Evolutionary conservation across 2,113 vertebrate genomes (phyloP).

Genomic region (Nanorana parkeri): DNA sequence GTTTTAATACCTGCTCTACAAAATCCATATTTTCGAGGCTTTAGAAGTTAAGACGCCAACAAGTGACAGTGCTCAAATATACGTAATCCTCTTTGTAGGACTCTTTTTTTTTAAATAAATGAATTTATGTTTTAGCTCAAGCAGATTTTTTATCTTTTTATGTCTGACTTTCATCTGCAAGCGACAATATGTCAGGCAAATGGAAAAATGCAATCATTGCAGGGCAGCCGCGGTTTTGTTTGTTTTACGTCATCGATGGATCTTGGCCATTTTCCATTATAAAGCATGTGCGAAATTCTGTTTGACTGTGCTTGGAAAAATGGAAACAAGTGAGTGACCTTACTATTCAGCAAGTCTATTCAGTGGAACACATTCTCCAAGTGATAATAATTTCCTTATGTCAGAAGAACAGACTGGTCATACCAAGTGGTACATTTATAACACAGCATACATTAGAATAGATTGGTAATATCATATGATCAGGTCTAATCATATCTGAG

Average conservation of each 20-base stretch:
- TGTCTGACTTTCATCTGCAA: slow-evolving; percentile 31
- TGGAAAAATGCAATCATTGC: slow-evolving; percentile 23
- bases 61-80: slow-evolving; percentile 43
- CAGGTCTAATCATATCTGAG: too few species aligned
- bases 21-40: slow-evolving; percentile 46
- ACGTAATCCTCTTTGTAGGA: slow-evolving; percentile 53
- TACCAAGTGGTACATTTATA: too few species aligned
- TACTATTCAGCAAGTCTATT: too few species aligned
- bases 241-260: not conserved
- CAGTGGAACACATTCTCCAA: too few species aligned
- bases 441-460: too few species aligned
- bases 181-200: slow-evolving; percentile 39
- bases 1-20: slow-evolving; percentile 52
- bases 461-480: too few species aligned
- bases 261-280: not conserved
- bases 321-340: too few species aligned
- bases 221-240: not conserved
- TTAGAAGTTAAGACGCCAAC: slow-evolving; percentile 58
- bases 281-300: too few species aligned
- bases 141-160: slow-evolving; percentile 23
- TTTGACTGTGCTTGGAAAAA: too few species aligned
- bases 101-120: slow-evolving; percentile 50
- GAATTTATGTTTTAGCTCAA: slow-evolving; percentile 42
- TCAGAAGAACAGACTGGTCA: too few species aligned
- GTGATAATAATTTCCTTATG: too few species aligned